These are phyloP conservation scores for Drosophila erecta DNA, from an alignment of 1,140 invertebrate genomes.

Conservation along the genomic window DNA sequence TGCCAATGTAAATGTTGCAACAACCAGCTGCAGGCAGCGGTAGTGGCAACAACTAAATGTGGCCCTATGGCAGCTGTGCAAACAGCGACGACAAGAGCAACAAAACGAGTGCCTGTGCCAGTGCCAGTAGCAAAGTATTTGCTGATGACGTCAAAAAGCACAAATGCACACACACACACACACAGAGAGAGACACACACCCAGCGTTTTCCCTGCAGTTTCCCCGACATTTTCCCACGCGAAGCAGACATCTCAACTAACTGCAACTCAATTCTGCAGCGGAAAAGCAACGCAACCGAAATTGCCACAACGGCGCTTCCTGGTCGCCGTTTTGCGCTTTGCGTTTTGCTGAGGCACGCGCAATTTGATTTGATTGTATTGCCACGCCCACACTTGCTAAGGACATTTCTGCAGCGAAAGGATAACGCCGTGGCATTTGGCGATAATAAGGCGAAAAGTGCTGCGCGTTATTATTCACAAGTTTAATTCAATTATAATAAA, in stretches of 20 bases:
- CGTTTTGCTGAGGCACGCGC: constrained; percentile 46
- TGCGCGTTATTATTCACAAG: too few species aligned
- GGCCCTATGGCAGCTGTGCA: constrained; percentile 74
- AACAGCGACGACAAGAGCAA: constrained; percentile 57
- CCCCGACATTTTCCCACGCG: not conserved
- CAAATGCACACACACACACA: constrained; percentile 26
- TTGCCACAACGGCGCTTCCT: constrained; percentile 47
- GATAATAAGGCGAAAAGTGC: constrained; percentile 1
- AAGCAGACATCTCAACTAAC: constrained; percentile 47
- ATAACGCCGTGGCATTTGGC: constrained; percentile 3
- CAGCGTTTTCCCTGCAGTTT: not conserved
- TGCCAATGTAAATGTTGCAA: constrained; percentile 79
- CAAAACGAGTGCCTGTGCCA: not conserved
- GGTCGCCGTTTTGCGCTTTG: constrained; percentile 46
- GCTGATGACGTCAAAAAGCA: constrained; percentile 71
- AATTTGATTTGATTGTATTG: constrained; percentile 53
- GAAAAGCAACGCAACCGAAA: constrained; percentile 53
- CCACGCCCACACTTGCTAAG: constrained; percentile 25
- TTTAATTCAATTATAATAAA: too few species aligned
- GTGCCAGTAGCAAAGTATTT: constrained; percentile 30
- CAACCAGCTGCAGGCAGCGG: constrained; percentile 45
- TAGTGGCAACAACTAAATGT: constrained; percentile 64
- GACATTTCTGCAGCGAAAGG: constrained; percentile 19
- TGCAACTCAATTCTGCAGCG: constrained; percentile 43
- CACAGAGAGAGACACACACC: not conserved